A percentile compares a stretch with the other conserved stretches of the same genome.
Conservation (phyloP, 2,113 vertebrate genomes). For the Chionis minor region DNA sequence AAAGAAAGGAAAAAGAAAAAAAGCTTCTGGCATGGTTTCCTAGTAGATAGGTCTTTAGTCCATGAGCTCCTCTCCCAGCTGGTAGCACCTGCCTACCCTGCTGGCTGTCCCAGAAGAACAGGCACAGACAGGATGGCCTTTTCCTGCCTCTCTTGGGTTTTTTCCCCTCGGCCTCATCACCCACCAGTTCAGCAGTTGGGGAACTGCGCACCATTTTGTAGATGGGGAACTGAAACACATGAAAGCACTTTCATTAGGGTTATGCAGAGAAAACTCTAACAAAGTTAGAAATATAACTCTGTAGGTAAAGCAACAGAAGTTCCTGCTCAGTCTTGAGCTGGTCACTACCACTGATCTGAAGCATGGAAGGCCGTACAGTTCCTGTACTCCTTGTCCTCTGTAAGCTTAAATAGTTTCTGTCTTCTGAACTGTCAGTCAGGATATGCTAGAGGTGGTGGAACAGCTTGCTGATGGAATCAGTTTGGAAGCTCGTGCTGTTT, state of each 20-base stretch:
- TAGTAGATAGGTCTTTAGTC: not conserved
- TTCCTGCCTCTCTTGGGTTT: not conserved
- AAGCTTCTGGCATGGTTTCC: not conserved
- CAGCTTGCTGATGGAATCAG: not conserved
- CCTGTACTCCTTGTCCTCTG: not conserved
- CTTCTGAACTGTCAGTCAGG: not conserved
- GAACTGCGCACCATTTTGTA: rapidly evolving
- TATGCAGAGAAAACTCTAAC: not conserved
- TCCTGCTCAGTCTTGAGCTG: not conserved
- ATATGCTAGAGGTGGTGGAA: not conserved
- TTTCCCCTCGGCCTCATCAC: not conserved
- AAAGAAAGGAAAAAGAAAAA: not conserved
- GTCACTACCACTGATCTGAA: not conserved
- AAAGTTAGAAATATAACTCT: not conserved
- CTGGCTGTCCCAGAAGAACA: not conserved
- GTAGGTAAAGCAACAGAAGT: not conserved
- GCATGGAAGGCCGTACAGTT: rapidly evolving
- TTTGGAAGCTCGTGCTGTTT: not conserved
- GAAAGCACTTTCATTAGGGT: not conserved
- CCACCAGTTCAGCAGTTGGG: not conserved
- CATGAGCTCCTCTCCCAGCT: not conserved
- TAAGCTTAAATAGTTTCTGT: not conserved
- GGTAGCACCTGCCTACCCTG: not conserved
- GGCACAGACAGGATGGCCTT: not conserved
- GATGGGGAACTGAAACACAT: not conserved